Conservation (phyloP, 2,797 vertebrate species). For the Coregonus sp. region DNA sequence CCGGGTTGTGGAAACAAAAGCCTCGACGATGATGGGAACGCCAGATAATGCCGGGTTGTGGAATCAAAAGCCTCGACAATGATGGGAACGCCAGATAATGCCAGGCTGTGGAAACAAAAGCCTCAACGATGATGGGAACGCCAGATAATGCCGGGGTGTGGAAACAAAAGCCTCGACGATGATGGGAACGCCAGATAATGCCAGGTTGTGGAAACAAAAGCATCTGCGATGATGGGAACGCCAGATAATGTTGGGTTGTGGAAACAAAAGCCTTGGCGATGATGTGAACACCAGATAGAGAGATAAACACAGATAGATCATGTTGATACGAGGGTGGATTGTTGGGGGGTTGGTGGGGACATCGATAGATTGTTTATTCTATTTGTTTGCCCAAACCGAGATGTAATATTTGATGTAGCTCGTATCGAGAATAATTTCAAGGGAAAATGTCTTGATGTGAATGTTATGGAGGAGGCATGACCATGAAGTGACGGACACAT, state of each 20-base stretch:
- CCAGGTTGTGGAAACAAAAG: constrained; percentile 47
- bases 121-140: constrained; percentile 56
- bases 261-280: constrained; percentile 43
- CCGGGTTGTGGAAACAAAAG: constrained; percentile 65
- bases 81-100: constrained; percentile 43
- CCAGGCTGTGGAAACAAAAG: constrained; percentile 64
- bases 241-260: constrained; percentile 63
- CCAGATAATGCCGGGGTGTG: constrained; percentile 63
- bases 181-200: constrained; percentile 73
- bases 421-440: constrained; percentile 65
- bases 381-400: constrained; percentile 73
- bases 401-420: constrained; percentile 68
- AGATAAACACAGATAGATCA: constrained; percentile 82
- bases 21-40: constrained; percentile 54
- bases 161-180: constrained; percentile 42
- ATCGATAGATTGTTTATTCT: constrained; percentile 76
- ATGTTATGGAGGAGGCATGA: constrained; percentile 21
- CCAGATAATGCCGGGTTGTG: constrained; percentile 63
- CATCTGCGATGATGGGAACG: constrained; percentile 57
- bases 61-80: no score
- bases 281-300: constrained; percentile 73
- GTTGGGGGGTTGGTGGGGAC: constrained; percentile 65
- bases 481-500: constrained; percentile 48
- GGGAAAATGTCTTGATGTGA: not conserved
- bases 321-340: constrained; percentile 65